Evolutionary conservation across 2,113 vertebrate species (phyloP).

Genomic region (Eptatretus burgeri): DNA sequence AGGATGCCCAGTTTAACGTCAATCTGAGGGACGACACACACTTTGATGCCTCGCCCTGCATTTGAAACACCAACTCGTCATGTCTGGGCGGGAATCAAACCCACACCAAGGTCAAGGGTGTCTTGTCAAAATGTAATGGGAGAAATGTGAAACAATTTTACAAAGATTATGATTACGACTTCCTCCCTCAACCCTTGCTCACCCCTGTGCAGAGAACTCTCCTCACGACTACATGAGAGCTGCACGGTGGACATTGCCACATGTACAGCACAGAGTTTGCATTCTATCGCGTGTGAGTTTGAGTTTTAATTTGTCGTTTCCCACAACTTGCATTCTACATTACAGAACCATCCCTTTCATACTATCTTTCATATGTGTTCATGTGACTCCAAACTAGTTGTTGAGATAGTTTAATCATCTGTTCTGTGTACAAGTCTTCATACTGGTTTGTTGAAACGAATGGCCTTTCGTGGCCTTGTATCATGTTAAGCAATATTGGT

Average conservation of each 20-base stretch:
- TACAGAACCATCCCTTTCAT: background rate
- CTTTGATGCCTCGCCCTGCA: too few species aligned
- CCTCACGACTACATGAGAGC: conserved; percentile 43
- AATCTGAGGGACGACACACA: too few species aligned
- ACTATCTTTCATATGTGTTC: background rate
- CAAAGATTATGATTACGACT: conserved; percentile 4
- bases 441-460: too few species aligned
- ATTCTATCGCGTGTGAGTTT: conserved; percentile 42
- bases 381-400: background rate
- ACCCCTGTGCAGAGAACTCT: conserved; percentile 34
- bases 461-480: too few species aligned
- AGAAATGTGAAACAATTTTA: conserved; percentile 7
- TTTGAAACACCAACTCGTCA: too few species aligned
- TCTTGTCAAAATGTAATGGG: background rate
- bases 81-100: too few species aligned
- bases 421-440: too few species aligned
- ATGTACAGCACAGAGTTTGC: conserved; percentile 41
- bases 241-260: conserved; percentile 57
- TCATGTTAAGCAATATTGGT: too few species aligned
- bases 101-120: too few species aligned
- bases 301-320: background rate
- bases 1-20: too few species aligned
- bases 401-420: conserved; percentile 1
- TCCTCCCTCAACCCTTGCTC: background rate
- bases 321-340: background rate